phyloP scores from a whole-genome alignment of 2,888 invertebrate genomes.

The Galerucella pusilla region DNA sequence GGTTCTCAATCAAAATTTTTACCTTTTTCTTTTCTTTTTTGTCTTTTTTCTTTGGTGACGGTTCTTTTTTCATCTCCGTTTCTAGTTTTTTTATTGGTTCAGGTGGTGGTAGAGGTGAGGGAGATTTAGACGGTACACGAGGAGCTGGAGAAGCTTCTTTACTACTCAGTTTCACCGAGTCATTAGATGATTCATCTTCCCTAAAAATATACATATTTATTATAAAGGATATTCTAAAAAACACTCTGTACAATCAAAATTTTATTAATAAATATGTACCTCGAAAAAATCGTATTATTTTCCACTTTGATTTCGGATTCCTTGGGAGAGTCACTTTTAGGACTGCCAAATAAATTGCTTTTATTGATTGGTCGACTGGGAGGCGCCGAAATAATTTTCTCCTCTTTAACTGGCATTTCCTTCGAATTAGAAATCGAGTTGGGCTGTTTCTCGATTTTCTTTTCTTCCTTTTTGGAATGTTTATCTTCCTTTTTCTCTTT shows the following conservation, averaged over 20 bases:
- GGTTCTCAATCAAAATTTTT: background rate
- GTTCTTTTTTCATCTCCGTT: constrained; percentile 68
- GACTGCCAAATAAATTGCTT: constrained; percentile 51
- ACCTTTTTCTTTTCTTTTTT: constrained; percentile 62
- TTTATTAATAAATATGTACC: background rate
- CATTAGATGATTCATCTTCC: constrained; percentile 60
- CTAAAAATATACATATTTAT: constrained; percentile 18
- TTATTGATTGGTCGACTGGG: constrained; percentile 50
- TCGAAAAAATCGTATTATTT: constrained; percentile 27
- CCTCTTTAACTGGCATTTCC: constrained; percentile 37
- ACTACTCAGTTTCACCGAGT: constrained; percentile 55
- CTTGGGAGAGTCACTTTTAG: constrained; percentile 47
- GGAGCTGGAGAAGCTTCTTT: constrained; percentile 53
- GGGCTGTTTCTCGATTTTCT: constrained; percentile 45
- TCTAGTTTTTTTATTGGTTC: constrained; percentile 59
- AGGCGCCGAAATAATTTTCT: constrained; percentile 34
- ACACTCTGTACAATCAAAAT: background rate
- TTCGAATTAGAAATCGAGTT: constrained; percentile 27
- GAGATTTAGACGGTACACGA: constrained; percentile 38
- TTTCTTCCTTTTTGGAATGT: constrained; percentile 59
- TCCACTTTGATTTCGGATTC: constrained; percentile 46
- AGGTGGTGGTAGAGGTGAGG: constrained; percentile 41
- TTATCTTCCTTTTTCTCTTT: constrained; percentile 71
- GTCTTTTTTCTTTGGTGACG: constrained; percentile 66
- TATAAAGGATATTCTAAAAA: background rate